A percentile compares a stretch with the other conserved stretches of the same genome.
These are phyloP conservation scores for Hirtodrosophila confusa DNA, from an alignment of 2,888 invertebrate species.

Conservation along the genomic window DNA sequence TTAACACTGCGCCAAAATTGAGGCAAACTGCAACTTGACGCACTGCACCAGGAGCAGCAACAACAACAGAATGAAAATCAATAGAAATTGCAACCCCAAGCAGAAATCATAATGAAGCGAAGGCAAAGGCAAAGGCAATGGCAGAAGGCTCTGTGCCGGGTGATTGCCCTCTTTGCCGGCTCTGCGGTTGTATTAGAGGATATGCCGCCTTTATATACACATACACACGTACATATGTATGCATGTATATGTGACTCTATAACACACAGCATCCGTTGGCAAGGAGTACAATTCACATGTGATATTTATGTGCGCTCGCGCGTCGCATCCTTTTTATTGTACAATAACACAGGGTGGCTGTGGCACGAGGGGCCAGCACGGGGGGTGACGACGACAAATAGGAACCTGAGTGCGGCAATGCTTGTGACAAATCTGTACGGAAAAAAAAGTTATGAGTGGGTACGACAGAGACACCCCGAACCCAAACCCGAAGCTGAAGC, in stretches of 20 bases:
- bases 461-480: slow-evolving; percentile 26
- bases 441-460: slow-evolving; percentile 45
- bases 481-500: background rate
- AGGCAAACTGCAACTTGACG: slow-evolving; percentile 42
- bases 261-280: slow-evolving; percentile 44
- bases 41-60: slow-evolving; percentile 33
- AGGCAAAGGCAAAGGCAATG: slow-evolving; percentile 17
- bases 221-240: slow-evolving; percentile 12
- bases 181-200: slow-evolving; percentile 50
- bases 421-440: slow-evolving; percentile 68
- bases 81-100: slow-evolving; percentile 77
- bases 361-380: background rate
- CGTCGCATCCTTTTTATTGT: slow-evolving; percentile 67
- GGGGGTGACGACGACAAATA: slow-evolving; percentile 61
- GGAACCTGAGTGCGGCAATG: slow-evolving; percentile 71
- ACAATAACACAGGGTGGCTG: slow-evolving; percentile 32
- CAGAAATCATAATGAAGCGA: slow-evolving; percentile 52
- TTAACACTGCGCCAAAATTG: slow-evolving; percentile 41
- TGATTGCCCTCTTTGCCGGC: slow-evolving; percentile 79
- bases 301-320: slow-evolving; percentile 74
- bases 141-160: slow-evolving; percentile 56
- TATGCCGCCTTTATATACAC: slow-evolving; percentile 26
- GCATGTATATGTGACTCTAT: slow-evolving; percentile 22
- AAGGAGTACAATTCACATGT: slow-evolving; percentile 40
- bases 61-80: slow-evolving; percentile 58